Evolutionary conservation across 2,113 vertebrate species (phyloP), one percentile per base, ranked within the genome.

Genomic region (Gavia stellata): DNA sequence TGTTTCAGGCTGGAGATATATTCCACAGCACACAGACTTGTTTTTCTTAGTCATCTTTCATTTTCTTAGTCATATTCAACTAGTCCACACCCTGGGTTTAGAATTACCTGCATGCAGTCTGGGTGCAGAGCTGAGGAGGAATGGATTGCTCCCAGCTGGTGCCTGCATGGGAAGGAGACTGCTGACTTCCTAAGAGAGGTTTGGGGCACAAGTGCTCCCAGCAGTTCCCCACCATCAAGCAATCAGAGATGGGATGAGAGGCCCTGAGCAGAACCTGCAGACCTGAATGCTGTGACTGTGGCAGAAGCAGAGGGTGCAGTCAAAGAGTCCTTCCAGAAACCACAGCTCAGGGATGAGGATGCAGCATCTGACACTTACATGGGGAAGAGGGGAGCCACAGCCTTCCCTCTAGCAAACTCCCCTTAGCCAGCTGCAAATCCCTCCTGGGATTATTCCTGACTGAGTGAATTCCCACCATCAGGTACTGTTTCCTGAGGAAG

Each of bases 1-100:
- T 85, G 4, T 86, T 95, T 71, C 70, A 84, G 65, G 56, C 52
- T 79, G 86, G 47, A 94, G 73, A 71, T 61, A 12, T 3, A 78
- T 84, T 84, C 52, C 47, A 75, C 38, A 87, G 74, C 34, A 52
- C 36, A 29, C 33, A 34, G 61, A 47, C 70, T 92, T 91, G 83
- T 88, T 96, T 91, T 95, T 89, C 93, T 96, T 88, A 95, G 63
- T 91, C 86, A 81, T 95, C 63, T 88, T 94, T 86, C 17, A 34
- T 88, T 95, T 90, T 90, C 88, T 95, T 89, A 96, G 89, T 89
- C 38, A 89, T 86, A 79, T 92, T 84, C 84, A 87, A 47, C 77
- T 59, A 87, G n/a, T 77, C 86, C 56, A 86, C 71, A 17, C 75
- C 75, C 91, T 88, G 55, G 12, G 61, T 78, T 91, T 94, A 89